These are phyloP conservation scores for Cabera pusaria DNA, from an alignment of 2,888 invertebrate genomes.

Conservation along the genomic window DNA sequence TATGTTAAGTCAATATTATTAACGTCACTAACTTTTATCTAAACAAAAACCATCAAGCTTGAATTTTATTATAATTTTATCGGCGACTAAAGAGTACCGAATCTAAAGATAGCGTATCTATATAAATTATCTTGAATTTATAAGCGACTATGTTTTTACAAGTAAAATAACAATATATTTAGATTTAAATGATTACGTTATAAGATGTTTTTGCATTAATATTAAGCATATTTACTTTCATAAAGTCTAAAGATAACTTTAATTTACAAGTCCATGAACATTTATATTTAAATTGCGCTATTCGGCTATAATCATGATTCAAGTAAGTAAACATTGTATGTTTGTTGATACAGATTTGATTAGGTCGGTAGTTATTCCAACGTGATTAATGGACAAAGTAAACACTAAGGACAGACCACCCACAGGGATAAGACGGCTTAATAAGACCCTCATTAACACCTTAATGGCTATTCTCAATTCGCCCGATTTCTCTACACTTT, in stretches of 20 bases:
- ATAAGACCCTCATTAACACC: constrained; percentile 83
- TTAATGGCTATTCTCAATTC: constrained; percentile 82
- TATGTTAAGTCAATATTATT: constrained; percentile 7
- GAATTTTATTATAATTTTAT: constrained; percentile 19
- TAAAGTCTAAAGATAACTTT: too few species aligned
- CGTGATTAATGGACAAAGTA: constrained; percentile 76
- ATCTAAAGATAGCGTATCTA: constrained; percentile 17
- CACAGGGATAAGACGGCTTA: constrained; percentile 80
- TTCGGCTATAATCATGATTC: too few species aligned
- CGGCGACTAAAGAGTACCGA: constrained; percentile 14
- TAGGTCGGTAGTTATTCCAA: constrained; percentile 64
- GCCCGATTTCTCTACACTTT: constrained; percentile 75
- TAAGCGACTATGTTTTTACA: constrained; percentile 11
- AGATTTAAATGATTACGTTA: constrained; percentile 1
- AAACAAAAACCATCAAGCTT: constrained; percentile 14
- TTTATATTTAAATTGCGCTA: too few species aligned
- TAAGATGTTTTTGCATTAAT: background rate
- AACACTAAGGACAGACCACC: constrained; percentile 72
- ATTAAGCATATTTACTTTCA: too few species aligned
- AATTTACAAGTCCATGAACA: too few species aligned
- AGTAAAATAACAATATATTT: constrained; percentile 6
- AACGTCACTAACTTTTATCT: constrained; percentile 8
- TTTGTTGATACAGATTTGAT: constrained; percentile 62
- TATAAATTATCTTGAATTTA: constrained; percentile 14
- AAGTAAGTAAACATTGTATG: constrained; percentile 40